phyloP scores from a whole-genome alignment of 2,797 vertebrate species.

The Amphiprion clarkii region DNA sequence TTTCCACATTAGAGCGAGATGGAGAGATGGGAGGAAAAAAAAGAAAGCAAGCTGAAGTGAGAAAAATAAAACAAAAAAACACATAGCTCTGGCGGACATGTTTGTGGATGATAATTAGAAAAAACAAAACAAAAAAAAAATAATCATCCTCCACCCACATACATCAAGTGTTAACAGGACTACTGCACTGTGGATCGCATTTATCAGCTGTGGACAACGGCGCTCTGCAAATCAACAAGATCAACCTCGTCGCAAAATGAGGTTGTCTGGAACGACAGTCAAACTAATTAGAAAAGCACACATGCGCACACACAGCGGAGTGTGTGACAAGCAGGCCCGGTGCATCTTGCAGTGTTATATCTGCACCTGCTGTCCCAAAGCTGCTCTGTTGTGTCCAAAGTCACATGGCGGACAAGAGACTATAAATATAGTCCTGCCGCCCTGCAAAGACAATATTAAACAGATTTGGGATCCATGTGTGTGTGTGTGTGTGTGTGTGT shows the following conservation, averaged over 20 bases:
- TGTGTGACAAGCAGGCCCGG: slow-evolving; percentile 17
- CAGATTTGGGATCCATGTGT: slow-evolving; percentile 14
- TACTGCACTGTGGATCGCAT: not conserved
- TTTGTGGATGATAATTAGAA: slow-evolving; percentile 2
- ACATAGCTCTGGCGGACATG: slow-evolving; percentile 1
- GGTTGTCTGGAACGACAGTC: not conserved
- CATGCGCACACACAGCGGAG: slow-evolving; percentile 12
- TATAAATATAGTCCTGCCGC: slow-evolving; percentile 56
- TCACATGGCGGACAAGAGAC: slow-evolving; percentile 48
- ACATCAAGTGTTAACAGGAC: not conserved
- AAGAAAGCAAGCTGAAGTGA: not conserved
- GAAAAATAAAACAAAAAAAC: slow-evolving; percentile 27
- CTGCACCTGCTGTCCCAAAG: slow-evolving; percentile 61
- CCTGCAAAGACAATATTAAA: slow-evolving; percentile 44
- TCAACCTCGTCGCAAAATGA: not conserved
- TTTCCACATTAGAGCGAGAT: slow-evolving; percentile 61
- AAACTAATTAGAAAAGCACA: not conserved
- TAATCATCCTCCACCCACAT: not conserved
- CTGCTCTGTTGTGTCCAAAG: slow-evolving; percentile 46
- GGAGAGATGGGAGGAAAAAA: slow-evolving; percentile 15
- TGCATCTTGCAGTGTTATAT: slow-evolving; percentile 42
- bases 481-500: not conserved
- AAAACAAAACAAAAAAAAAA: not conserved
- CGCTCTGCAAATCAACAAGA: not conserved
- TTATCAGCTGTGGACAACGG: not conserved